Evolutionary conservation across 1,140 invertebrate genomes (phyloP).

Genomic region (Lordiphosa collinella): DNA sequence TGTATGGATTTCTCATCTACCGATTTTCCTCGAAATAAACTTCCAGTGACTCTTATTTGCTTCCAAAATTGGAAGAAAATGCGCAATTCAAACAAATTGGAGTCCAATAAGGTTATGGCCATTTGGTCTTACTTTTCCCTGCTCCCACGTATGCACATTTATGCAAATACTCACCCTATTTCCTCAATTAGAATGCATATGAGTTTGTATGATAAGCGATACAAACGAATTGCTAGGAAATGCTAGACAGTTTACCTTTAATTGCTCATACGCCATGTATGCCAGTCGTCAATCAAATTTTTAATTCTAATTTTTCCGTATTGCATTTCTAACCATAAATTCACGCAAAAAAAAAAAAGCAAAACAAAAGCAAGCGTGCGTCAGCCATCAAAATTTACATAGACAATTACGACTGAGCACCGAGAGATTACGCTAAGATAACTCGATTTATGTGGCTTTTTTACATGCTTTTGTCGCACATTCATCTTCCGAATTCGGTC

Average conservation of each 20-base stretch:
- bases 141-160: no score
- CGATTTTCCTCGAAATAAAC: no score
- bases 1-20: no score
- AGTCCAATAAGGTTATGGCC: no score
- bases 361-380: constrained; percentile 26
- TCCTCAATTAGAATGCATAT: no score
- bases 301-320: constrained; percentile 27
- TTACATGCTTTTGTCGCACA: constrained; percentile 56
- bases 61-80: no score
- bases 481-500: constrained; percentile 70
- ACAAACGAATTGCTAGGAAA: constrained; percentile 35
- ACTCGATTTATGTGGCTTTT: constrained; percentile 38
- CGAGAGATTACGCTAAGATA: constrained; percentile 14
- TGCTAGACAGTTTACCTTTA: constrained; percentile 55
- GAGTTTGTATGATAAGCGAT: no score
- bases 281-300: constrained; percentile 62
- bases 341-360: no score
- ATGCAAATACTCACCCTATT: no score
- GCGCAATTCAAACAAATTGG: no score
- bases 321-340: constrained; percentile 1
- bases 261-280: constrained; percentile 73
- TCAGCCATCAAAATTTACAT: constrained; percentile 46
- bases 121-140: no score
- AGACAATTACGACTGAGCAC: constrained; percentile 33
- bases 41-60: no score